Base-by-base conservation (phyloP, 2,797 vertebrate genomes). In the Acanthurus tractus region DNA sequence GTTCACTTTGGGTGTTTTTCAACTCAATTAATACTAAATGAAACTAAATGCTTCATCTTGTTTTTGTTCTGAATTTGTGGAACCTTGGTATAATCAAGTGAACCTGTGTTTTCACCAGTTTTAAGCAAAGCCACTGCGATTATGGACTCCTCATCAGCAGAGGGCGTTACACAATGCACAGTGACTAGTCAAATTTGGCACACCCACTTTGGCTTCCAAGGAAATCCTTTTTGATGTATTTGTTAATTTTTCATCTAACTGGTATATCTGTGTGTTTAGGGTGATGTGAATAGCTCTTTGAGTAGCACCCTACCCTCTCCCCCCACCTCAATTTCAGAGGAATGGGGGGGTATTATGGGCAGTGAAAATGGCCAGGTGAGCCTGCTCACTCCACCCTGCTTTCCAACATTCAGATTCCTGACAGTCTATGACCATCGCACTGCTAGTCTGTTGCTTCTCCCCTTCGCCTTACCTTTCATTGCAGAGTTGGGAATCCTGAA, bases 291-390 rank as follows among this genome's bases (percentile, higher is more conserved):
- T 88, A 87, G 84, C 84, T 91, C 79, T 75, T 45, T 86, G 81
- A 81, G 75, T 88, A 90, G 82, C 25, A 11, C 48, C 78, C 63
- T 69, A 52, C 54, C 80, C 48, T 82, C 89, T 75, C 80, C 80
- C 79, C 75, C 89, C 38, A 53, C 38, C 70, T 88, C 79, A 15
- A 52, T 88, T 44, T 82, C 85, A 68, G 84, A 87, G 84, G 70
- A 18, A 54, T 49, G 55, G 74, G 84, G 81, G 75, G 78, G 78
- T 76, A 61, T 67, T 34, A 48, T 82, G 79, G 76, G 82, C 66
- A 68, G 66, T 86, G 84, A 79, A 17, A 79, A 71, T 64, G 58
- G 83, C 63, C 77, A 92, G 92, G 90, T 93, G 89, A 92, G 91
- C 74, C 50, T 64, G 64, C 75, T 85, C 67, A 54, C 67, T 54